Evolutionary conservation across 2,888 invertebrate species (phyloP).

Genomic region (Orgyia antiqua): DNA sequence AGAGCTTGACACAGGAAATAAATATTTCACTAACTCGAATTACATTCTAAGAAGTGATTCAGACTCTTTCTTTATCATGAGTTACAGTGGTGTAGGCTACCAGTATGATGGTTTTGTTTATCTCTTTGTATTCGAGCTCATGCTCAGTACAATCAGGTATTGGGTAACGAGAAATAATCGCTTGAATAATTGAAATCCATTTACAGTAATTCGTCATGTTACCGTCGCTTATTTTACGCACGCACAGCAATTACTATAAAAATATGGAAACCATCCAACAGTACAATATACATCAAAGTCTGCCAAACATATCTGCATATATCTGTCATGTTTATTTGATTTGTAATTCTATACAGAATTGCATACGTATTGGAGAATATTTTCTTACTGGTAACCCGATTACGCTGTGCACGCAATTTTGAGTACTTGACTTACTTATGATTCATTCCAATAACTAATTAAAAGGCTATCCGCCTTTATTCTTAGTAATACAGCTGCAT

Average conservation of each 20-base stretch:
- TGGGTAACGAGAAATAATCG: slow-evolving; percentile 60
- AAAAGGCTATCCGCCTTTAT: slow-evolving; percentile 26
- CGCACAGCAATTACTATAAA: slow-evolving; percentile 21
- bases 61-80: slow-evolving; percentile 38
- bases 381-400: slow-evolving; percentile 14
- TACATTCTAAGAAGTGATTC: slow-evolving; percentile 62
- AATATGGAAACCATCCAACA: slow-evolving; percentile 7
- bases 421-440: slow-evolving; percentile 15
- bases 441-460: too few species aligned
- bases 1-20: slow-evolving; percentile 68
- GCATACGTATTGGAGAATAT: slow-evolving; percentile 14
- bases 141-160: slow-evolving; percentile 26
- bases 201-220: slow-evolving; percentile 43
- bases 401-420: slow-evolving; percentile 13
- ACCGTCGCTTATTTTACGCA: slow-evolving; percentile 30
- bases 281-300: slow-evolving; percentile 14
- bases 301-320: slow-evolving; percentile 20
- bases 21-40: slow-evolving; percentile 63
- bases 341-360: slow-evolving; percentile 17
- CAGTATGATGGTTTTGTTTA: slow-evolving; percentile 44
- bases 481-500: slow-evolving; percentile 22
- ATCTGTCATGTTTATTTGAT: slow-evolving; percentile 31
- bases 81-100: slow-evolving; percentile 51
- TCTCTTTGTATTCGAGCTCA: slow-evolving; percentile 26
- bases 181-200: slow-evolving; percentile 56